Evolutionary conservation across 2,888 invertebrate genomes (phyloP), one percentile per base, ranked within the genome.

Genomic region (Petrolisthes cinctipes): DNA sequence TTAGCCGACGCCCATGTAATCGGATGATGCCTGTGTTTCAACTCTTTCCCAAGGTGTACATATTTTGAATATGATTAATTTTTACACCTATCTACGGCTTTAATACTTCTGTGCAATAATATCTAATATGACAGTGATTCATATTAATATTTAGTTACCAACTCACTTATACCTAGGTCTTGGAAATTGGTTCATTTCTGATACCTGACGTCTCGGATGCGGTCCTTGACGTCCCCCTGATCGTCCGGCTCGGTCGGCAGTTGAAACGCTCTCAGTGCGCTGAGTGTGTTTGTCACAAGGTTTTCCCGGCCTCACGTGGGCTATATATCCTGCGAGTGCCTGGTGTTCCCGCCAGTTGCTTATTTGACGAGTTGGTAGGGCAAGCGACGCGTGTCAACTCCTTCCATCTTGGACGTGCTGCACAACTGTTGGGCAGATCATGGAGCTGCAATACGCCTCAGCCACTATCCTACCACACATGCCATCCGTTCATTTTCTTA

Each of bases 1-100:
- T 81, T 86, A 86, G 86, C 75, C 82, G 81, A 82, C 86, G 86
- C 86, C 86, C 23, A 23, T 61, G 75, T 86, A 86, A 86, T 86
- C 86, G 86, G 86, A 86, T 86, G 81, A 86, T n/a, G 86, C n/a
- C 73, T 73, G 71, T 61, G 86, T 86, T 75, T 66, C 79, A 75
- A 86, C 71, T 56, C 79, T 23, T 57, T 20, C n/a, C 37, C 37
- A 37, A 2, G 37, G 37, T 37, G 37, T 37, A 37, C 37, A 37
- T 37, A 37, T 37, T 37, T 37, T 37, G 37, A 37, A 37, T 37
- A 37, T 37, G 37, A 37, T 37, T 37, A 37, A 37, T 37, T 37
- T 37, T 37, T 37, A 37, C 37, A 37, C 37, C 37, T 37, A 37
- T 37, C 37, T 37, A 37, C 37, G 37, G 37, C 37, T 37, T 37